Conservation (phyloP, 2,797 vertebrate species). For the Syndactyla subalaris region DNA sequence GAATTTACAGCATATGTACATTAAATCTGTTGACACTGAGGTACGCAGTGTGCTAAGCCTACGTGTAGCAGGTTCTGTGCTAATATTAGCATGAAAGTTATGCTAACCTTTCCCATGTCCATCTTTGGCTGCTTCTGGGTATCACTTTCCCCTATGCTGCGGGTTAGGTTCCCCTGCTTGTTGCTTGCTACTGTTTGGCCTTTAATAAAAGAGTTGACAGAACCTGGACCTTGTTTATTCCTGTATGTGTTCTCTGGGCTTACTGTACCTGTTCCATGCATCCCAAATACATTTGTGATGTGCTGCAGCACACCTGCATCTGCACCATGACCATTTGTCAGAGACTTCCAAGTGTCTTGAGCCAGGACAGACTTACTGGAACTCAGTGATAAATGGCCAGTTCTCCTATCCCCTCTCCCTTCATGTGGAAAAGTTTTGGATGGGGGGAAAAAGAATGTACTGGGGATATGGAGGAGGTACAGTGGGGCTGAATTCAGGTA, state of each 20-base stretch:
- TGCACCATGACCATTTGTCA: not conserved
- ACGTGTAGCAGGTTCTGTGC: not conserved
- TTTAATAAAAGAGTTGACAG: not conserved
- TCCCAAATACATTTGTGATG: not conserved
- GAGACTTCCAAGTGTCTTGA: not conserved
- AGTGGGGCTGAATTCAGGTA: not conserved
- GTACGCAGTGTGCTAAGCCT: not conserved
- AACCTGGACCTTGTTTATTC: not conserved
- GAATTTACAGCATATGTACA: constrained; percentile 1
- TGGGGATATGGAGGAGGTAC: not conserved
- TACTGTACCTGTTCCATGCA: not conserved
- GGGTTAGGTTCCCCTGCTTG: not conserved
- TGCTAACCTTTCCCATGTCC: not conserved
- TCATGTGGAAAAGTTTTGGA: not conserved
- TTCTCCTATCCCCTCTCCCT: not conserved
- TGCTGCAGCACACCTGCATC: not conserved
- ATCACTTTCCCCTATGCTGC: not conserved
- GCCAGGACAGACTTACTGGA: not conserved
- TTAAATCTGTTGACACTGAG: not conserved
- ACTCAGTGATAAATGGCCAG: not conserved
- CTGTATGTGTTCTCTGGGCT: not conserved
- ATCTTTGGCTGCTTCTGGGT: not conserved
- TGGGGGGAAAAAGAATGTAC: not conserved
- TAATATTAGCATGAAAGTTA: constrained; percentile 38
- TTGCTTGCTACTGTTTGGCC: not conserved